Percentiles rank a stretch among this genome's conserved stretches.
Evolutionary conservation across 2,113 vertebrate species (phyloP).

Genomic region (Bos indicus): DNA sequence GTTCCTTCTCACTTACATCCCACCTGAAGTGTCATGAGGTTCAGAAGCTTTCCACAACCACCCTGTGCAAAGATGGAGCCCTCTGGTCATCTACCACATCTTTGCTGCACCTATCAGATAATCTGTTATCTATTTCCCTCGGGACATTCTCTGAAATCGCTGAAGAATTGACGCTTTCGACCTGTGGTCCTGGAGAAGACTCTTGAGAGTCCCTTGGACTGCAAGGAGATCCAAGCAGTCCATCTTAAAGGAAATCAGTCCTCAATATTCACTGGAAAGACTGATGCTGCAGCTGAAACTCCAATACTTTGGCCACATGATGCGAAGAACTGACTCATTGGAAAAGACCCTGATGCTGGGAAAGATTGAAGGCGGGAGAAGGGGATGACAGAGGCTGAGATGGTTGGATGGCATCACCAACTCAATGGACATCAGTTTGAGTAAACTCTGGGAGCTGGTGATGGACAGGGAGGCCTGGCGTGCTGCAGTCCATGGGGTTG

Average conservation of each 20-base stretch:
- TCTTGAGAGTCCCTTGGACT: not conserved
- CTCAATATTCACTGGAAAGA: not conserved
- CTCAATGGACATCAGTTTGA: not conserved
- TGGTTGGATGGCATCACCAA: not conserved
- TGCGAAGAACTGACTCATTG: fast-evolving
- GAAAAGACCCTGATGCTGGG: not conserved
- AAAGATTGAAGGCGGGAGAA: not conserved
- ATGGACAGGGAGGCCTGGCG: not conserved
- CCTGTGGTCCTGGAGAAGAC: not conserved
- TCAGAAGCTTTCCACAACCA: not conserved
- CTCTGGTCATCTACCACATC: fast-evolving
- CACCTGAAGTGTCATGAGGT: fast-evolving
- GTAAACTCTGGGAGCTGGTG: not conserved
- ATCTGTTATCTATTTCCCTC: not conserved
- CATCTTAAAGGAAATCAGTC: not conserved
- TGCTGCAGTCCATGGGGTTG: not conserved
- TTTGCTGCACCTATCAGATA: fast-evolving
- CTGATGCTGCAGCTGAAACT: not conserved
- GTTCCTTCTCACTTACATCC: not conserved
- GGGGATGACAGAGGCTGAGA: not conserved
- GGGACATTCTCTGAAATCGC: fast-evolving
- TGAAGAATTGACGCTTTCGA: fast-evolving
- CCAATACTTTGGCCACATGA: fast-evolving
- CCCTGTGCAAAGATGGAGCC: not conserved
- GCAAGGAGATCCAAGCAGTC: not conserved